A percentile compares a stretch with the other conserved stretches of the same genome.
Conservation (phyloP, 2,113 vertebrate species). For the Cyprinodon variegatus region DNA sequence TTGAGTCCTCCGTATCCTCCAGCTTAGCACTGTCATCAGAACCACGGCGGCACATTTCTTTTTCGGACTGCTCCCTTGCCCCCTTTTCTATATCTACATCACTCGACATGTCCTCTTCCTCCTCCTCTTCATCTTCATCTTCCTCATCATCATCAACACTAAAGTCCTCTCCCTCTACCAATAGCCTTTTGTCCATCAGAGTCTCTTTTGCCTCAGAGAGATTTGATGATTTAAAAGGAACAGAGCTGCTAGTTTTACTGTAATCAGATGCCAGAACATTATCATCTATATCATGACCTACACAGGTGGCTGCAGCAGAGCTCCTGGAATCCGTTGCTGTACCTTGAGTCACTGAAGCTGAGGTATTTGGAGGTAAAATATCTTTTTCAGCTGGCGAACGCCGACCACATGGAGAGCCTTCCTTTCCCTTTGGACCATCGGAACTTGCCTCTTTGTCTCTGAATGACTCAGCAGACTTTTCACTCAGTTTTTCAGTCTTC, state of each 20-base stretch:
- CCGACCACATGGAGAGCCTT: conserved; percentile 54
- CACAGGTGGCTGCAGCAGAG: conserved; percentile 31
- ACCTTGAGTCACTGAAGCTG: conserved; percentile 28
- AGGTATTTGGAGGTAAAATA: conserved; percentile 51
- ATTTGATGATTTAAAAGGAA: conserved; percentile 46
- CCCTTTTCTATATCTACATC: conserved; percentile 95
- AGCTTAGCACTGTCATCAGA: conserved; percentile 46
- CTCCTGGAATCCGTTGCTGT: conserved; percentile 33
- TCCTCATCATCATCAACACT: conserved; percentile 72
- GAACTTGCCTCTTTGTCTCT: conserved; percentile 56
- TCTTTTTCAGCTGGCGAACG: conserved; percentile 65
- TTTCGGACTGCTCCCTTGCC: conserved; percentile 91
- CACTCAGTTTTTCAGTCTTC: conserved; percentile 56
- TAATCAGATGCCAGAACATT: conserved; percentile 76
- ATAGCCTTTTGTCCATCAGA: conserved; percentile 68
- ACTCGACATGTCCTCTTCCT: conserved; percentile 82
- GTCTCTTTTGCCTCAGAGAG: conserved; percentile 75
- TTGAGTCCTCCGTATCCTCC: conserved; percentile 61
- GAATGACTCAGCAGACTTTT: conserved; percentile 47
- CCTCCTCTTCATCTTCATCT: conserved; percentile 75
- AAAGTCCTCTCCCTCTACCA: conserved; percentile 77
- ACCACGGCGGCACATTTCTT: conserved; percentile 78
- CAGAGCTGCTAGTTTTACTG: conserved; percentile 65
- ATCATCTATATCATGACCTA: conserved; percentile 66
- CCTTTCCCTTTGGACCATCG: conserved; percentile 59